A percentile compares a stretch with the other conserved stretches of the same genome.
These are phyloP conservation scores for Melitaea athalia DNA, from an alignment of 2,888 invertebrate species.

Conservation along the genomic window DNA sequence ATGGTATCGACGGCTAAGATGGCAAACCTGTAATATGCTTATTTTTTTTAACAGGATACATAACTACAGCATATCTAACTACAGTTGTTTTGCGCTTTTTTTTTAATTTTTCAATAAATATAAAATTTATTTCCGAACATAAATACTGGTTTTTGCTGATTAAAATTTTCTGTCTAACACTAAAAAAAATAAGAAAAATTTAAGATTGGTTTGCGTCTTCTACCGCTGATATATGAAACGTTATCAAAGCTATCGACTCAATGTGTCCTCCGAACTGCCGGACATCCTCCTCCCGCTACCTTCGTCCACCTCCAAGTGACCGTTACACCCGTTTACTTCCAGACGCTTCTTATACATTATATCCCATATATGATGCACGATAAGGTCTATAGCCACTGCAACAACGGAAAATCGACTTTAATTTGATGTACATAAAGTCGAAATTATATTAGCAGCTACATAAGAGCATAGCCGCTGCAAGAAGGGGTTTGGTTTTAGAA, in stretches of 20 bases:
- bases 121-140: too few species aligned
- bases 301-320: conserved; percentile 63
- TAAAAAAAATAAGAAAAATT: too few species aligned
- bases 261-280: conserved; percentile 76
- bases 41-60: too few species aligned
- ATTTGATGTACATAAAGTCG: conserved; percentile 43
- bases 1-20: background rate
- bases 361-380: conserved; percentile 99
- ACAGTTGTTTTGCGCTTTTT: too few species aligned
- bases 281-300: conserved; percentile 65
- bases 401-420: conserved; percentile 82
- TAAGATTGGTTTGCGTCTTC: background rate
- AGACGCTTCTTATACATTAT: conserved; percentile 86
- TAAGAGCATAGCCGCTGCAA: conserved; percentile 83
- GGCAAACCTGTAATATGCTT: too few species aligned
- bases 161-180: too few species aligned
- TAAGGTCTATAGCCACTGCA: conserved; percentile 99
- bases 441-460: conserved; percentile 61
- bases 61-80: too few species aligned
- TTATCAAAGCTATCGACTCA: conserved; percentile 69
- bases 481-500: conserved; percentile 39
- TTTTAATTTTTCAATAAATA: too few species aligned
- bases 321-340: conserved; percentile 68
- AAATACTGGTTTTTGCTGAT: too few species aligned
- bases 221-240: background rate